Evolutionary conservation across 2,797 vertebrate species (phyloP).

Genomic region (Kryptopterus vitreolus): DNA sequence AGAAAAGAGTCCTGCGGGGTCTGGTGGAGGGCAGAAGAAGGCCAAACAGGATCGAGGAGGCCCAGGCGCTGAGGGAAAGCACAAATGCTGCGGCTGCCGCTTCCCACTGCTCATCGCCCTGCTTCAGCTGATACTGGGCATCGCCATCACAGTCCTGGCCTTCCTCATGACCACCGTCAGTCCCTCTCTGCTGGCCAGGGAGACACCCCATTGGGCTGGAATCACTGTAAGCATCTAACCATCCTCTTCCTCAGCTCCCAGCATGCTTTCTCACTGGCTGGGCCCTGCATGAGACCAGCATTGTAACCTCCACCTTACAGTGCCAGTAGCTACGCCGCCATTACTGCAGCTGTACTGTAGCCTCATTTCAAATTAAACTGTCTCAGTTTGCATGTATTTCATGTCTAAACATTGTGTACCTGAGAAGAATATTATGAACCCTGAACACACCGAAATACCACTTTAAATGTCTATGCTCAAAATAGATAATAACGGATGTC

Average conservation of each 20-base stretch:
- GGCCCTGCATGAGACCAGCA: constrained; percentile 53
- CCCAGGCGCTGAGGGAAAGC: constrained; percentile 71
- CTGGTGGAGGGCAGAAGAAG: constrained; percentile 56
- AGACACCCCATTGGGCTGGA: constrained; percentile 98
- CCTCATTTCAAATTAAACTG: not conserved
- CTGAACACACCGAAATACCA: not conserved
- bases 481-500: not conserved
- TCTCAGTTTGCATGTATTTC: constrained; percentile 25
- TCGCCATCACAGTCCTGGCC: constrained; percentile 83
- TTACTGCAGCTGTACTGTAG: not conserved
- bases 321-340: constrained; percentile 19
- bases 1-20: constrained; percentile 60
- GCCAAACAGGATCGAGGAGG: constrained; percentile 55
- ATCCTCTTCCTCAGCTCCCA: constrained; percentile 55
- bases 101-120: constrained; percentile 90
- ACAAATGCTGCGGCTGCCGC: constrained; percentile 85
- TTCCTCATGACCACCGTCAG: constrained; percentile 89
- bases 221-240: constrained; percentile 89
- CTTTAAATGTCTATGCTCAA: not conserved
- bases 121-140: constrained; percentile 89
- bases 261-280: constrained; percentile 50
- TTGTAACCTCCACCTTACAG: not conserved
- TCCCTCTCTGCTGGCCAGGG: constrained; percentile 87
- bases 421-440: not conserved
- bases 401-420: constrained; percentile 2